A percentile compares a stretch with the other conserved stretches of the same genome.
Evolutionary conservation across 64 coral and sea anemone species (phyloP).

Genomic region (Pocillopora damicornis): DNA sequence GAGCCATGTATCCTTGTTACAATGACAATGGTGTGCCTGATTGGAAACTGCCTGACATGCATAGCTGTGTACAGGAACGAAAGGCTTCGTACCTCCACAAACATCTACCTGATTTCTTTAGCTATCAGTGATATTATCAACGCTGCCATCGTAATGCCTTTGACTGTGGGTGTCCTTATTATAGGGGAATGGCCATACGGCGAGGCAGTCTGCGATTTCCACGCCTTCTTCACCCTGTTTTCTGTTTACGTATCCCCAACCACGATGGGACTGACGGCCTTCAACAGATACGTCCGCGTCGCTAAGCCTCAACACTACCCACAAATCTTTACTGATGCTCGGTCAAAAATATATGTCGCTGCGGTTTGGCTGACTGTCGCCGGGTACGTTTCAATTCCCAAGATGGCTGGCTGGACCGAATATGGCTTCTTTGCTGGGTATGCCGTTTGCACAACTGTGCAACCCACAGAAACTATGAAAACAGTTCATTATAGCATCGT

Average conservation of each 20-base stretch:
- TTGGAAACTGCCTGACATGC: conserved; percentile 43
- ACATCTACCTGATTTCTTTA: conserved; percentile 44
- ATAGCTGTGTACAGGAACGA: conserved; percentile 37
- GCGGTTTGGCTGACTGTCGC: neutral
- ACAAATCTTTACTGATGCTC: neutral
- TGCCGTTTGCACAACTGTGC: conserved; percentile 13
- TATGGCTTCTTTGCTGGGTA: conserved; percentile 15
- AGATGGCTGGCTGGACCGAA: conserved; percentile 10
- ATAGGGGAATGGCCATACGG: neutral
- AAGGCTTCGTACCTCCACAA: conserved; percentile 46
- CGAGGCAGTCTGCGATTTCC: neutral
- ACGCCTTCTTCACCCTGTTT: conserved; percentile 2
- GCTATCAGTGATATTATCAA: conserved; percentile 2
- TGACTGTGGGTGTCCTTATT: neutral
- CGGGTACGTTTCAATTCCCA: conserved; percentile 6
- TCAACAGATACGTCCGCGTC: conserved; percentile 4
- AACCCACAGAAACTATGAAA: conserved; percentile 2
- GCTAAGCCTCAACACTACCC: neutral
- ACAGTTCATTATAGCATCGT: conserved; percentile 4
- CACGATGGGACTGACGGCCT: conserved; percentile 9
- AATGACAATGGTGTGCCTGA: conserved; percentile 36
- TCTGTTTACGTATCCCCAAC: conserved; percentile 15
- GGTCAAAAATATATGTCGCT: neutral
- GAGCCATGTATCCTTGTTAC: conserved; percentile 16
- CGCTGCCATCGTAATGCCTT: neutral